Evolutionary conservation across 2,888 invertebrate genomes (phyloP), one percentile per base, ranked within the genome.

Genomic region (Heliconius sara): DNA sequence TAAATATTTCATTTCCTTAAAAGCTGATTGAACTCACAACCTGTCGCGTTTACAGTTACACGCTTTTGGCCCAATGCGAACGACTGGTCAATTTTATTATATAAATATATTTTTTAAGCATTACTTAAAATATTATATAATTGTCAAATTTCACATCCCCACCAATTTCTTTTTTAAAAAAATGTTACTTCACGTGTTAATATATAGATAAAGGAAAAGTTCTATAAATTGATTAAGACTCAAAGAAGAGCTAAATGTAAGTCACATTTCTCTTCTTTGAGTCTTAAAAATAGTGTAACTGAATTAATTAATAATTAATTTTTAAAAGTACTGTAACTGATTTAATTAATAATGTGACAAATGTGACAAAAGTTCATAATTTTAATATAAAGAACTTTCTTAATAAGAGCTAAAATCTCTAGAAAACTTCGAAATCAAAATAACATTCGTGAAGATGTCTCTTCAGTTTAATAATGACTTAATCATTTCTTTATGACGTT

Each of bases 291-390:
- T 63, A 78, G 27, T n/a, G 66, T 73, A 30, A 47, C 66, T 67
- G 57, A 73, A 73, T 73, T 78, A 78, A 78, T 78, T 78, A 66
- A 73, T 47, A 78, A 66, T 30, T 78, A 27, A 1, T 27, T 27
- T 27, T 52, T 66, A 67, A 73, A 73, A 66, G 19, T 63, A 78
- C 39, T n/a, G 66, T 73, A 30, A 47, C 66, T 67, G 57, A 73
- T 66, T 73, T 78, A 78, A 78, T 78, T 78, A 66, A 73, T 47
- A 78, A 66, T 30, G n/a, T n/a, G n/a, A n/a, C n/a, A n/a, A n/a
- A n/a, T n/a, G n/a, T n/a, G 19, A 78, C 22, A 22, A 73, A 57
- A 73, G 34, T 34, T 60, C n/a, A 73, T 60, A 73, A 57, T 60
- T 73, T 10, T 6, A 34, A 72, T 34, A 57, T 71, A 27, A 71